Conservation (phyloP, 2,113 vertebrate species). For the Silurus glanis region DNA sequence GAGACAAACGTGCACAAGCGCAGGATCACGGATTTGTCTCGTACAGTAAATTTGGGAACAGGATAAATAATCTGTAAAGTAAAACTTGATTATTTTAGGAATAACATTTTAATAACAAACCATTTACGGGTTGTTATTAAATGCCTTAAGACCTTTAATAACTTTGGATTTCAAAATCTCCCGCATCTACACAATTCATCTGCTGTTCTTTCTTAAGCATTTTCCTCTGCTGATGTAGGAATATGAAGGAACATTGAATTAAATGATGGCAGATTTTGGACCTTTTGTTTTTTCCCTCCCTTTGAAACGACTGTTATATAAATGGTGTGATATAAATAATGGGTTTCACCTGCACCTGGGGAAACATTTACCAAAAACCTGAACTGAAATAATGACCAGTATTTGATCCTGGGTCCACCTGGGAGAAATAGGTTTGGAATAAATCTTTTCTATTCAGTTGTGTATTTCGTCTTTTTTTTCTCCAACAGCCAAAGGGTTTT, state of each 20-base stretch:
- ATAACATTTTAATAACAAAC: too few relatives aligned
- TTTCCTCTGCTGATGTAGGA: neutral
- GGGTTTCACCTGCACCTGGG: neutral
- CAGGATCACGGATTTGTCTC: too few relatives aligned
- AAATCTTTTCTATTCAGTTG: neutral
- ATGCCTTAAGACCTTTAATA: too few relatives aligned
- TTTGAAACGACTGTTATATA: neutral
- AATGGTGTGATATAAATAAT: neutral
- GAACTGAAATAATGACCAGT: neutral
- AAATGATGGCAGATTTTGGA: neutral
- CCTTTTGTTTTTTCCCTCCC: neutral
- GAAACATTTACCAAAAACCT: neutral
- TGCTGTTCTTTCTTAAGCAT: too few relatives aligned
- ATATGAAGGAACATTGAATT: neutral
- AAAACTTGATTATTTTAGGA: too few relatives aligned
- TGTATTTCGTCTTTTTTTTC: neutral
- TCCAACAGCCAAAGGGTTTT: neutral
- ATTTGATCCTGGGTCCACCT: neutral
- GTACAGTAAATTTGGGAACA: too few relatives aligned
- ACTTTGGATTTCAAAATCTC: too few relatives aligned
- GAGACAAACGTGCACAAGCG: conserved; percentile 5
- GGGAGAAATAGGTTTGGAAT: neutral
- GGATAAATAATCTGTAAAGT: too few relatives aligned
- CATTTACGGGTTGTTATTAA: too few relatives aligned
- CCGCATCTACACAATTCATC: too few relatives aligned